These are phyloP conservation scores for Margaritifera margaritifera DNA, from an alignment of 2,888 invertebrate genomes.

Conservation along the genomic window DNA sequence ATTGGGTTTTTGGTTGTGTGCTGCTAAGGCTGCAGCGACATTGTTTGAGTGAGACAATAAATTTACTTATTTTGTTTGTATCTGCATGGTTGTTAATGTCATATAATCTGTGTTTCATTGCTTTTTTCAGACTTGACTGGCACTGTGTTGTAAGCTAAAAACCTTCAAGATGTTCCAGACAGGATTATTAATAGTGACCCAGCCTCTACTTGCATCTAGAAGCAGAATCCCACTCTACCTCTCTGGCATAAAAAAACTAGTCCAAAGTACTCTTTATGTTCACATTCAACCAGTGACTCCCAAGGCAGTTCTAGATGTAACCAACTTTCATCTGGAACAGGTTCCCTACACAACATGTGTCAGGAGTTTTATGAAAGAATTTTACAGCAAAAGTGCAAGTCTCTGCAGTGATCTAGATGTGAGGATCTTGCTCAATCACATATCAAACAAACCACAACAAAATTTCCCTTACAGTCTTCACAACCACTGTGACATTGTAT, in stretches of 20 bases:
- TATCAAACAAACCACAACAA: slow-evolving; percentile 31
- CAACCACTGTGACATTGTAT: slow-evolving; percentile 34
- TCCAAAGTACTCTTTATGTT: slow-evolving; percentile 57
- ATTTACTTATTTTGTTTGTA: too few species aligned
- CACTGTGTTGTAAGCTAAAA: too few species aligned
- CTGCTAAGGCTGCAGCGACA: too few species aligned
- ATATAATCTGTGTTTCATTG: too few species aligned
- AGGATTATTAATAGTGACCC: slow-evolving; percentile 58
- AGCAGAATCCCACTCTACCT: slow-evolving; percentile 43
- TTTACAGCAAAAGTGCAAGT: slow-evolving; percentile 48
- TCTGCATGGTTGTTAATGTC: too few species aligned
- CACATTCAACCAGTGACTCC: slow-evolving; percentile 52
- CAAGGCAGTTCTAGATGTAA: not conserved
- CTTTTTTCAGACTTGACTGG: too few species aligned
- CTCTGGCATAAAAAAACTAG: slow-evolving; percentile 41
- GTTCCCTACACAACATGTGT: slow-evolving; percentile 47
- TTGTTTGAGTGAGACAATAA: too few species aligned
- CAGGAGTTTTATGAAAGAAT: slow-evolving; percentile 43
- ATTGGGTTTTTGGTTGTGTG: too few species aligned
- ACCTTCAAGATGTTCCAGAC: slow-evolving; percentile 42
- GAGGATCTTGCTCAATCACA: slow-evolving; percentile 53
- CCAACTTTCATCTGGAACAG: slow-evolving; percentile 25
- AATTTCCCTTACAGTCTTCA: slow-evolving; percentile 25
- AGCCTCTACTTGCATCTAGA: slow-evolving; percentile 48
- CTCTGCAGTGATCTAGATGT: slow-evolving; percentile 53